These are phyloP conservation scores for Trialeurodes vaporariorum DNA, from an alignment of 1,140 invertebrate genomes.

Conservation along the genomic window DNA sequence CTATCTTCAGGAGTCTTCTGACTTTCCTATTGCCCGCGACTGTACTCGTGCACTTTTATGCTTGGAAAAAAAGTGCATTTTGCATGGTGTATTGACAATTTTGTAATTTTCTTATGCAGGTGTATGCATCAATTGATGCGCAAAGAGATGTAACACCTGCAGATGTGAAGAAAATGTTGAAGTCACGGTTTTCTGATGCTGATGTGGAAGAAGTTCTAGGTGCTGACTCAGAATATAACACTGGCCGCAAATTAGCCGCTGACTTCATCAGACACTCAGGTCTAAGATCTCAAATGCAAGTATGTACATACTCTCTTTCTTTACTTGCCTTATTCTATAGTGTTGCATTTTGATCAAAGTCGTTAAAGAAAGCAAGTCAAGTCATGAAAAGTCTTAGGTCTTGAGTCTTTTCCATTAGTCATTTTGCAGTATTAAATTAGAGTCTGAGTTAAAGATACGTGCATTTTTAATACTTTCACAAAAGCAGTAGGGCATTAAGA, in stretches of 20 bases:
- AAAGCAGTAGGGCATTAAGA: too few relatives aligned
- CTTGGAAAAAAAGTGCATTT: too few relatives aligned
- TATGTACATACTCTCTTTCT: conserved; percentile 18
- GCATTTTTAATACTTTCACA: too few relatives aligned
- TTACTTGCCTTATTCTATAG: conserved; percentile 1
- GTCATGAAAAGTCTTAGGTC: too few relatives aligned
- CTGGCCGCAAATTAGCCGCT: conserved; percentile 63
- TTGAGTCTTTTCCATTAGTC: too few relatives aligned
- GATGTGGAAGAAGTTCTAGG: conserved; percentile 71
- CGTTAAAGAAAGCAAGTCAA: too few relatives aligned
- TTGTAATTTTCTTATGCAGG: conserved; percentile 30
- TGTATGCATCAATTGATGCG: conserved; percentile 37
- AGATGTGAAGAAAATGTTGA: conserved; percentile 58
- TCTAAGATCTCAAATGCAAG: conserved; percentile 51
- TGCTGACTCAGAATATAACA: conserved; percentile 83
- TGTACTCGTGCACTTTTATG: too few relatives aligned
- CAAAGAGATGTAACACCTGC: conserved; percentile 43
- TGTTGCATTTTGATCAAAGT: conserved; percentile 13
- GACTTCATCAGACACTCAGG: conserved; percentile 80
- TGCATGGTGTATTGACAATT: too few relatives aligned
- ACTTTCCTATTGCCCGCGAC: too few relatives aligned
- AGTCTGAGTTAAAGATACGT: too few relatives aligned
- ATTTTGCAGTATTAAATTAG: too few relatives aligned
- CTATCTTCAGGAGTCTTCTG: too few relatives aligned
- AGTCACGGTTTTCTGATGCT: conserved; percentile 48